Evolutionary conservation across 2,888 invertebrate species (phyloP), one percentile per base, ranked within the genome.

Genomic region (Himalopsyche anomala): DNA sequence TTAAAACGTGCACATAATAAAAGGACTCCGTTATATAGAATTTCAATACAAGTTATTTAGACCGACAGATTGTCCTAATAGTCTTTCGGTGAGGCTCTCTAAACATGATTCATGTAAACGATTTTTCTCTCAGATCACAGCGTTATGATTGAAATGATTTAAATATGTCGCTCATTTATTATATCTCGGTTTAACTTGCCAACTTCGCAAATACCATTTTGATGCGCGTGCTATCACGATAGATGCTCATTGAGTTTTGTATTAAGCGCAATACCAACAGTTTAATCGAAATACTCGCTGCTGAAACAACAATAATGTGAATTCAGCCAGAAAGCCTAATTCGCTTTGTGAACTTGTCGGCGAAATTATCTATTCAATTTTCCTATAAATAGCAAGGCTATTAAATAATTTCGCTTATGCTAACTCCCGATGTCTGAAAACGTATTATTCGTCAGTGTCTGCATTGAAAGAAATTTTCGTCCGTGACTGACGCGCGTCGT

Each of bases 151-250:
- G 74, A 38, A 36, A 12, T 74, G 28, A 36, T 74, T 74, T 38
- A 2, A 74, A 74, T 74, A 36, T 74, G 36, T 36, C 36, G 36
- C 69, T 74, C 36, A 15, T 36, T 36, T 74, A 74, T 74, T 74
- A 36, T 74, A 38, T 12, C 38, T 28, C 15, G 36, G 36, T 38
- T 74, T 36, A 38, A 11, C 74, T 38, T 74, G 74, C 74, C 74
- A 74, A 74, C 74, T 74, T 74, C 74, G 74, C 38, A 74, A 74
- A 74, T 38, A 36, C 38, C 15, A 15, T 38, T 74, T 9, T 74
- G 74, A 74, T 38, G 74, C 74, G 74, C 74, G 74, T 74, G 15
- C 74, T 74, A 74, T 36, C 74, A 38, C 15, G 38, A 74, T 69
- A 36, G 36, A 74, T 15, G 74, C 36, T 74, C 36, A 15, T 74